phyloP scores from a whole-genome alignment of 1,140 invertebrate species.

The Pygmarrhopalites habei region DNA sequence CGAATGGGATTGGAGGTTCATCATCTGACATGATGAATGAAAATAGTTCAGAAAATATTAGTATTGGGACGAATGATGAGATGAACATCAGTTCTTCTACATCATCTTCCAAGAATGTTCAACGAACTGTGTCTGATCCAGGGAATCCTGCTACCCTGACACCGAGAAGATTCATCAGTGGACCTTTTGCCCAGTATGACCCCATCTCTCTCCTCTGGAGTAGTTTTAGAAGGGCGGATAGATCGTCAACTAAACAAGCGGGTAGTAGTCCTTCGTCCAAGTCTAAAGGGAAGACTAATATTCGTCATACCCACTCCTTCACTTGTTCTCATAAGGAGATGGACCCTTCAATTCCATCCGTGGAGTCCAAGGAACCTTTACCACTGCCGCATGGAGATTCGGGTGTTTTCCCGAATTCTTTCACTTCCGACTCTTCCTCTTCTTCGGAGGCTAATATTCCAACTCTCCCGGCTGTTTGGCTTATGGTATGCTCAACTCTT shows the following conservation, averaged over 20 bases:
- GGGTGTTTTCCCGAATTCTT: conserved; percentile 32
- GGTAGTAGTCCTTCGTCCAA: conserved; percentile 10
- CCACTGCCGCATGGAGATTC: conserved; percentile 36
- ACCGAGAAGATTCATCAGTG: conserved; percentile 35
- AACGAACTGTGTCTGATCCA: conserved; percentile 37
- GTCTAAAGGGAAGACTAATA: conserved; percentile 36
- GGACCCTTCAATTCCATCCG: conserved; percentile 6
- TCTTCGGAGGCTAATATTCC: conserved; percentile 43
- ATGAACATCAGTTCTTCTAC: neutral
- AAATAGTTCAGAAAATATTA: conserved; percentile 36
- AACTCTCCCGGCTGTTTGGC: conserved; percentile 53
- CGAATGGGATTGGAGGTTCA: conserved; percentile 33
- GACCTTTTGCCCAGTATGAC: conserved; percentile 37
- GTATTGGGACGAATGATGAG: conserved; percentile 23
- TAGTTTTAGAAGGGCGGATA: conserved; percentile 33
- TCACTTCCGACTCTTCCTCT: conserved; percentile 37
- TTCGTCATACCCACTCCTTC: conserved; percentile 39
- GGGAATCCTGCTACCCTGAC: conserved; percentile 36
- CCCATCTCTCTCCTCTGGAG: conserved; percentile 38
- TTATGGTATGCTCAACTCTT: too few relatives aligned
- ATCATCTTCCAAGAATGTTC: conserved; percentile 30
- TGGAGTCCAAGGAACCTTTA: conserved; percentile 21
- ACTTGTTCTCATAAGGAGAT: conserved; percentile 36
- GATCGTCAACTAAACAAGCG: conserved; percentile 13
- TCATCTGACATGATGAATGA: conserved; percentile 41